phyloP scores from a whole-genome alignment of 2,888 invertebrate species.

The Dyspetes luteomarginatus region DNA sequence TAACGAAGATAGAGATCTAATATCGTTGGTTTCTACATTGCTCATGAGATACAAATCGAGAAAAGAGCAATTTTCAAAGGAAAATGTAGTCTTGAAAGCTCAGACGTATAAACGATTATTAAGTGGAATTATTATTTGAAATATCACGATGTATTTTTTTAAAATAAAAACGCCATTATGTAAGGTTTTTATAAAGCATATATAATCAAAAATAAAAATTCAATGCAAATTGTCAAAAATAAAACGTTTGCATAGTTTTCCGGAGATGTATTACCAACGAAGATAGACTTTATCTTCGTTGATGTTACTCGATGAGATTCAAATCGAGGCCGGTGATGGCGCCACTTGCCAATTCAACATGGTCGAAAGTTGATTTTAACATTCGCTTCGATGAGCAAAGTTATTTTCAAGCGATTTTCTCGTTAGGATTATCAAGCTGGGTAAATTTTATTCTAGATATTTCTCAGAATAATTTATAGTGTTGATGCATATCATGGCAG shows the following conservation, averaged over 20 bases:
- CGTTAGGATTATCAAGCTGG: neutral
- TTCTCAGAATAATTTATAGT: neutral
- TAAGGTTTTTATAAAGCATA: constrained; percentile 35
- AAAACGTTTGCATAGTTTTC: no score
- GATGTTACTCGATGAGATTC: no score
- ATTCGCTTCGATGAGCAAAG: neutral
- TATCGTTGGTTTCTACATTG: no score
- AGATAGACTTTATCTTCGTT: no score
- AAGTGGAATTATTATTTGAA: constrained; percentile 37
- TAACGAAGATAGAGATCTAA: no score
- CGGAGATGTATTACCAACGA: no score
- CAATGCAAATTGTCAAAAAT: neutral
- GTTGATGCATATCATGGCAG: neutral
- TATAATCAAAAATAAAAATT: neutral
- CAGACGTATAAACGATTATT: constrained; percentile 7
- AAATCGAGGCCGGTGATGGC: neutral
- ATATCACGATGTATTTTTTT: constrained; percentile 25
- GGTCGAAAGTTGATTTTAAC: constrained; percentile 19
- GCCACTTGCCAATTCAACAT: constrained; percentile 8
- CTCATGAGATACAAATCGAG: no score
- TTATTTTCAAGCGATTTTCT: neutral
- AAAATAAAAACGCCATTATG: constrained; percentile 13
- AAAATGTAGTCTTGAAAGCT: constrained; percentile 35
- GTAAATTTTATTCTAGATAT: neutral
- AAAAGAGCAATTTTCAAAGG: no score